A percentile compares a stretch with the other conserved stretches of the same genome.
These are phyloP conservation scores for Adela reaumurella DNA, from an alignment of 2,888 invertebrate genomes.

Conservation along the genomic window DNA sequence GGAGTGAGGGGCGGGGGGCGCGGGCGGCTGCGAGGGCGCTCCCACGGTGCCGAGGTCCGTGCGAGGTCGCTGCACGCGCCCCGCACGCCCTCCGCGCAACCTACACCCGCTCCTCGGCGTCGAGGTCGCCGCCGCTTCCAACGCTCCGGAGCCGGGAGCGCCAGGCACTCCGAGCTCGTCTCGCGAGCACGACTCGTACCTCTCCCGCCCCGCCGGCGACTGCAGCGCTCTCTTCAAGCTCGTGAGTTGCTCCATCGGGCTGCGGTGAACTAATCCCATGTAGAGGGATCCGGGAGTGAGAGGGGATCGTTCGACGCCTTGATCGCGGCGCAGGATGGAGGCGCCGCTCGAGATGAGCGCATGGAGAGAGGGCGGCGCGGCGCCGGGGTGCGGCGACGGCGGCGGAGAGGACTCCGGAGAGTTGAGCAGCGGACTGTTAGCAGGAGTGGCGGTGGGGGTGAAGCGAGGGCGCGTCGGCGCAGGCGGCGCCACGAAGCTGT, in stretches of 20 bases:
- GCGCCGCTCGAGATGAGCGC: slow-evolving; percentile 51
- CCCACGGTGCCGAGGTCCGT: slow-evolving; percentile 38
- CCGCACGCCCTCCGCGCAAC: slow-evolving; percentile 36
- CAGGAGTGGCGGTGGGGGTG: slow-evolving; percentile 83
- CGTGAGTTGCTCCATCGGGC: slow-evolving; percentile 77
- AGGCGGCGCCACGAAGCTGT: slow-evolving; percentile 76
- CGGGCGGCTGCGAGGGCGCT: slow-evolving; percentile 17
- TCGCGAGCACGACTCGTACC: slow-evolving; percentile 20
- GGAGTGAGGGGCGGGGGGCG: slow-evolving; percentile 23
- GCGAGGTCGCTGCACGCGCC: slow-evolving; percentile 33
- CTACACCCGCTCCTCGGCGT: slow-evolving; percentile 22
- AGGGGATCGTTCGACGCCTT: slow-evolving; percentile 59
- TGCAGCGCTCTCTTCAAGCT: slow-evolving; percentile 60
- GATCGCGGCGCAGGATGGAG: slow-evolving; percentile 44
- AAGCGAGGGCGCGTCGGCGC: slow-evolving; percentile 65
- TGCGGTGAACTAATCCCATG: slow-evolving; percentile 61
- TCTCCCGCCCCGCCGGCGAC: slow-evolving; percentile 30
- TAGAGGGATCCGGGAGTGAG: slow-evolving; percentile 60
- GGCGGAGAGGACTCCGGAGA: slow-evolving; percentile 55
- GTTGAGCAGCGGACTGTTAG: slow-evolving; percentile 71
- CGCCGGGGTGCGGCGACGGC: slow-evolving; percentile 60
- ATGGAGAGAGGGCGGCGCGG: slow-evolving; percentile 46
- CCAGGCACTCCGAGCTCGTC: slow-evolving; percentile 57
- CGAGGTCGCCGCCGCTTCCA: slow-evolving; percentile 35
- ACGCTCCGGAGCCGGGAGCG: slow-evolving; percentile 56